A percentile compares a stretch with the other conserved stretches of the same genome.
Conservation (phyloP, 2,888 invertebrate species). For the Euclidia mi region DNA sequence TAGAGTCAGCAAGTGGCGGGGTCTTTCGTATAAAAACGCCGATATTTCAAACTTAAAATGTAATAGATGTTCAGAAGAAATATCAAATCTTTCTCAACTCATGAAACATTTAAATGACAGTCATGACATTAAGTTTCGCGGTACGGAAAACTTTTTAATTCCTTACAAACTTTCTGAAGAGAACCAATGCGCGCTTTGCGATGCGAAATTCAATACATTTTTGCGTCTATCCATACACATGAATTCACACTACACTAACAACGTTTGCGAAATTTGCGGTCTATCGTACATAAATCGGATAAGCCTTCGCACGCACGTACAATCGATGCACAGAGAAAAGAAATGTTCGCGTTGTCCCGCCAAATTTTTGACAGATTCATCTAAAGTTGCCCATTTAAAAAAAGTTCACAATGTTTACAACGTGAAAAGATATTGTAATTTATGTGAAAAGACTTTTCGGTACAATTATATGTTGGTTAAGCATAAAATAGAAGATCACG, state of each 20-base stretch:
- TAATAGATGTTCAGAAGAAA: slow-evolving; percentile 57
- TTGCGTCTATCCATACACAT: slow-evolving; percentile 64
- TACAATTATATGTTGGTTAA: slow-evolving; percentile 57
- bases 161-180: slow-evolving; percentile 63
- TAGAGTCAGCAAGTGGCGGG: slow-evolving; percentile 56
- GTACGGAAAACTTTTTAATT: slow-evolving; percentile 61
- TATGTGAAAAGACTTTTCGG: slow-evolving; percentile 59
- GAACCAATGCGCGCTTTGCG: slow-evolving; percentile 61
- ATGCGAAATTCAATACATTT: slow-evolving; percentile 59
- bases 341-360: slow-evolving; percentile 64
- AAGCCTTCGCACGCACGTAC: slow-evolving; percentile 63
- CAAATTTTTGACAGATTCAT: slow-evolving; percentile 49
- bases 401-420: slow-evolving; percentile 36
- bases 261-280: slow-evolving; percentile 71
- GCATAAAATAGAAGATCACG: slow-evolving; percentile 65
- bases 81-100: slow-evolving; percentile 54
- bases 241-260: slow-evolving; percentile 66
- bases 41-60: slow-evolving; percentile 71
- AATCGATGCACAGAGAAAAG: slow-evolving; percentile 59
- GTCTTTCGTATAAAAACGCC: slow-evolving; percentile 63
- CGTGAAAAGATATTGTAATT: slow-evolving; percentile 45
- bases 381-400: slow-evolving; percentile 41
- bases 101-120: slow-evolving; percentile 58
- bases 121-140: slow-evolving; percentile 58
- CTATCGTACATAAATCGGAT: slow-evolving; percentile 63